Conservation (phyloP, 2,113 vertebrate species). For the Tachycineta bicolor region DNA sequence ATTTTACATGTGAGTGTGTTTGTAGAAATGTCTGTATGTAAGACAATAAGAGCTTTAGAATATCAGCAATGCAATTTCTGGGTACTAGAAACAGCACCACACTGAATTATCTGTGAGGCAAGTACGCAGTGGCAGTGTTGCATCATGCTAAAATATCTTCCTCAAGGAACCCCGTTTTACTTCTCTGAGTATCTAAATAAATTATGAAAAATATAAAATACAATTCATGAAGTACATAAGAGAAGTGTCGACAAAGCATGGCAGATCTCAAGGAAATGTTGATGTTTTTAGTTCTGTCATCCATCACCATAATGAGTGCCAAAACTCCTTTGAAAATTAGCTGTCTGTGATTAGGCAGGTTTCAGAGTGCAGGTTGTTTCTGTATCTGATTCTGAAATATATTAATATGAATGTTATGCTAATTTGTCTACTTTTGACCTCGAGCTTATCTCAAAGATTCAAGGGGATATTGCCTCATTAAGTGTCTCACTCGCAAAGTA, state of each 20-base stretch:
- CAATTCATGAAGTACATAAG: not conserved
- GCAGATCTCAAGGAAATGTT: constrained; percentile 57
- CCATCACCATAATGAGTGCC: constrained; percentile 90
- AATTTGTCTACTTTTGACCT: constrained; percentile 81
- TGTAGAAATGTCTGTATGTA: not conserved
- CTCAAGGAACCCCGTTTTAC: not conserved
- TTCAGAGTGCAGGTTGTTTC: constrained; percentile 75
- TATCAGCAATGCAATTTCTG: not conserved
- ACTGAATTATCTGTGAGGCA: not conserved
- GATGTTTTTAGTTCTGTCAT: constrained; percentile 77
- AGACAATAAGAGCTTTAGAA: not conserved
- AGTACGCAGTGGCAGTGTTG: not conserved
- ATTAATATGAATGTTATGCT: constrained; percentile 83
- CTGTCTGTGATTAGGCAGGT: constrained; percentile 84
- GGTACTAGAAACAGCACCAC: not conserved
- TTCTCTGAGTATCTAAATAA: constrained; percentile 34
- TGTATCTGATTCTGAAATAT: constrained; percentile 72
- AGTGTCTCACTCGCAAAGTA: constrained; percentile 56
- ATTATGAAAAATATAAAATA: constrained; percentile 38
- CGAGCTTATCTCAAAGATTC: constrained; percentile 76
- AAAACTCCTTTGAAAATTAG: constrained; percentile 82
- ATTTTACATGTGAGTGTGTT: not conserved
- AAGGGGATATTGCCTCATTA: constrained; percentile 79
- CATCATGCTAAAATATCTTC: not conserved
- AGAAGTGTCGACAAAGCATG: constrained; percentile 38